Evolutionary conservation across 2,113 vertebrate genomes (phyloP), one percentile per base, ranked within the genome.

Genomic region (Dendropsophus ebraccatus): DNA sequence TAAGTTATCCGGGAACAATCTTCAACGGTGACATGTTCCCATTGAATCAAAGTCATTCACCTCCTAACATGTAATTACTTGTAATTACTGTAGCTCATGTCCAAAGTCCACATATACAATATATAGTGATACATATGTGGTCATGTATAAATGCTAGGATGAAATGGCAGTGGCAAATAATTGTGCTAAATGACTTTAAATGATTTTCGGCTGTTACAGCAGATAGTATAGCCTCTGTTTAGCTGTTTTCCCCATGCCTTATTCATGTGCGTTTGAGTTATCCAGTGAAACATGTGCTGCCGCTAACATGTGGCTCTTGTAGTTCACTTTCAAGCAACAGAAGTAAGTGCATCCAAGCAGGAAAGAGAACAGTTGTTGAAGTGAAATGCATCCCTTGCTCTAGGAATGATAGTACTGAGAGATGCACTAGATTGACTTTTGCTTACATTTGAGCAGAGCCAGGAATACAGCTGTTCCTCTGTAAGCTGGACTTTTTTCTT

Each of bases 361-460:
- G 90, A 83, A 90, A 90, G 81, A 79, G 87, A 88, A 91, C 90
- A 92, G 88, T 91, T 90, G 92, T 91, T 91, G 82, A 83, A 88
- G 86, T 91, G 90, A 91, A 91, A 87, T 79, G 81, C 90, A 87
- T 89, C 87, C 88, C 88, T 91, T 90, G 87, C 88, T 76, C 78
- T 90, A 89, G 85, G 88, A 82, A 85, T 82, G 75, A 89, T 83
- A 88, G 82, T 78, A 82, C 82, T 82, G 86, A 91, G 90, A 90
- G 89, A 89, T 90, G 90, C 90, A 89, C 79, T 84, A 88, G 85
- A 89, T 87, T 90, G 90, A 73, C 87, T 89, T 90, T 90, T 90
- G 89, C 87, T 91, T 90, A 87, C 17, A 82, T 74, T 23, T 87
- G 11, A 81, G 58, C 47, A 49, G 23, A 81, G 67, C 30, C 19